phyloP scores from a whole-genome alignment of 1,140 invertebrate genomes.

The Calycopis cecrops region DNA sequence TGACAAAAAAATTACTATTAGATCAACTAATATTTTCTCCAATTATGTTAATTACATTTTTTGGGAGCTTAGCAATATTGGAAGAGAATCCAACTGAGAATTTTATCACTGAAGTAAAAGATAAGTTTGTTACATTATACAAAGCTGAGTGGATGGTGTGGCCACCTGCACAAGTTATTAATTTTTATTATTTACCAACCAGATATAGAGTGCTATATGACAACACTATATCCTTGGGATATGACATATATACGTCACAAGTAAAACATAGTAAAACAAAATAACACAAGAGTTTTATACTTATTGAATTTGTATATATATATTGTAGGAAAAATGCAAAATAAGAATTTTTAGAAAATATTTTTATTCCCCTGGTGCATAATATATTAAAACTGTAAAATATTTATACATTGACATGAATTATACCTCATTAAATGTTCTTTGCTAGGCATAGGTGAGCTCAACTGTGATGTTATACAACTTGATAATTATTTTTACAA shows the following conservation, averaged over 20 bases:
- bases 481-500: background rate
- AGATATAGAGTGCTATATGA: slow-evolving; percentile 93
- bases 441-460: slow-evolving; percentile 22
- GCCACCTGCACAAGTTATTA: slow-evolving; percentile 83
- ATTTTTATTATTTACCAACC: slow-evolving; percentile 91
- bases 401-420: background rate
- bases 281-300: background rate
- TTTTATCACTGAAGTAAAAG: slow-evolving; percentile 82
- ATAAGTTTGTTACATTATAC: slow-evolving; percentile 88
- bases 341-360: background rate
- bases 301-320: background rate
- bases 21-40: slow-evolving; percentile 94
- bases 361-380: background rate
- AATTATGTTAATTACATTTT: slow-evolving; percentile 87
- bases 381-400: background rate
- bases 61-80: slow-evolving; percentile 84
- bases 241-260: slow-evolving; percentile 94
- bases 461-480: slow-evolving; percentile 47
- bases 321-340: background rate
- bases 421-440: slow-evolving; percentile 20
- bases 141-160: slow-evolving; percentile 88
- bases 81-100: slow-evolving; percentile 79
- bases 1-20: slow-evolving; percentile 89
- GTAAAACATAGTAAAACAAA: slow-evolving; percentile 81
- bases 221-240: slow-evolving; percentile 91